Percentiles rank a stretch among this genome's conserved stretches.
Evolutionary conservation across 2,113 vertebrate genomes (phyloP).

Genomic region (Furnarius figulus): DNA sequence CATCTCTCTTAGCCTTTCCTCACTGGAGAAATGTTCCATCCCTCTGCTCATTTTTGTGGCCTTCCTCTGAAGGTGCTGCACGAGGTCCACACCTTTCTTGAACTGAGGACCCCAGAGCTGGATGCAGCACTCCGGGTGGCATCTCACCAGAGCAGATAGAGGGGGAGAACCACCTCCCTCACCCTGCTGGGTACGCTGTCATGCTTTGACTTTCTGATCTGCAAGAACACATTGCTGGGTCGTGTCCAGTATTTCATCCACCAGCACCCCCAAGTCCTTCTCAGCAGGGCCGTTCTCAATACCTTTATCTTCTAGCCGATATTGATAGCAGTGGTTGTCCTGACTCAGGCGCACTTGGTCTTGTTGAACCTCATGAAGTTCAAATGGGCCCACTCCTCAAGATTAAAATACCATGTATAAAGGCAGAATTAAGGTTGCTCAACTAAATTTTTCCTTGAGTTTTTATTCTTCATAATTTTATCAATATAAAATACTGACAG

Average conservation of each 20-base stretch:
- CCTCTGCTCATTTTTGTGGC: not conserved
- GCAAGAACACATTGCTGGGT: not conserved
- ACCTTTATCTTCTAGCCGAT: not conserved
- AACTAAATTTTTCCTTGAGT: not conserved
- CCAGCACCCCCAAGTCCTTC: not conserved
- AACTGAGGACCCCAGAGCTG: not conserved
- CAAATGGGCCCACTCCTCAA: not conserved
- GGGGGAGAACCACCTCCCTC: not conserved
- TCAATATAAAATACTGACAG: not conserved
- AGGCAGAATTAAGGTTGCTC: not conserved
- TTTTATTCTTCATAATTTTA: not conserved
- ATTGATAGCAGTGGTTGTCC: rapidly evolving
- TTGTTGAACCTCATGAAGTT: not conserved
- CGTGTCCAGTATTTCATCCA: not conserved
- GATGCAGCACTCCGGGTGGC: rapidly evolving
- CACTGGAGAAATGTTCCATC: rapidly evolving
- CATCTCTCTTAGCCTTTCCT: not conserved
- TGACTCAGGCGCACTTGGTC: rapidly evolving
- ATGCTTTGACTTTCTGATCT: not conserved
- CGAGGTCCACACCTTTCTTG: not conserved
- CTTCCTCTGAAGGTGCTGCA: not conserved
- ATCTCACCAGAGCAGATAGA: not conserved
- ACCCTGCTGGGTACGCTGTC: rapidly evolving
- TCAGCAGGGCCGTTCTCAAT: not conserved
- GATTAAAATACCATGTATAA: not conserved